Base-by-base conservation (phyloP, 2,113 vertebrate species). In the Pterophyllum scalare region DNA sequence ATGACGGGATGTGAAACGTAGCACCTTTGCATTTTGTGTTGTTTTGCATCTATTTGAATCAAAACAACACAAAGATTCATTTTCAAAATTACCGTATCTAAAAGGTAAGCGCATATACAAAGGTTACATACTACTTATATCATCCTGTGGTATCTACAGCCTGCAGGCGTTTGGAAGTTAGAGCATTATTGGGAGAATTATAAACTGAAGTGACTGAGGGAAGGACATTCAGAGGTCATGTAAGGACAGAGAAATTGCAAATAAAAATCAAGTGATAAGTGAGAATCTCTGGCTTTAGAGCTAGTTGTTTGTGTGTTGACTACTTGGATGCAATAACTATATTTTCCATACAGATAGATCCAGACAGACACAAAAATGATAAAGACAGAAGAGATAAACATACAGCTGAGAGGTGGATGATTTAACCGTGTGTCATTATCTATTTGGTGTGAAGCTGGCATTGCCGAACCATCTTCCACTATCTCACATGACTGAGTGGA, bases 351-450 rank as follows among this genome's bases (percentile, higher is more conserved):
- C 67, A 77, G 77, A 52, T 64, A 35, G 33, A 74, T 61, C 33
- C 65, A 88, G 77, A 26, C 60, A 15, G 38, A 82, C 83, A 61
- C 26, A 43, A 54, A 33, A 22, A 72, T 33, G 26, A 77, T 65
- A 56, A 75, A 80, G 59, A 77, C 28, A 7, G 22, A 26, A 52
- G 52, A 60, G 77, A 77, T 75, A 89, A 85, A 77, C 67, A 87
- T 65, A 82, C 12, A 87, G 59, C 28, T 59, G 62, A 75, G 77
- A 87, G 59, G 26, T 38, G 72, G 28, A 85, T 80, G 86, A 87
- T 89, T 91, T 88, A 90, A 81, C 54, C 24, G 4, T 60, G 52
- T 89, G 81, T 91, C 81, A 84, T 90, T 85, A 85, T 85, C 72
- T 38, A 49, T 84, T 79, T 54, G 67, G 49, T 38, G 72, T 81